Base-by-base conservation (phyloP, 1,140 invertebrate species). In the Uloborus diversus region DNA sequence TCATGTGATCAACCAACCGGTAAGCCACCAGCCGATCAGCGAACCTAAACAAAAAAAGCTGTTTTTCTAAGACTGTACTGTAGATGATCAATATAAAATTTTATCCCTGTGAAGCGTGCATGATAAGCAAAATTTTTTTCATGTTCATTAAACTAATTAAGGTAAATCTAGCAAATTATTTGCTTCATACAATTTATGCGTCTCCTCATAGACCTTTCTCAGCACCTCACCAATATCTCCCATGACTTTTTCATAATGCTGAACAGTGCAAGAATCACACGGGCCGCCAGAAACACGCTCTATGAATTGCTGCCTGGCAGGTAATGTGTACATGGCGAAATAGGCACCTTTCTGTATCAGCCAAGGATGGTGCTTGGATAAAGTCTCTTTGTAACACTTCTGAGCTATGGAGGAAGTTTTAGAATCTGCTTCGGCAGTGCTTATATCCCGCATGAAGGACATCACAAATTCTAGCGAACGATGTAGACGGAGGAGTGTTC, bases 391-490 rank as follows among this genome's bases (percentile, higher is more conserved):
- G 84, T 98, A 98, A 0, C 93, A 91, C 78, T 90, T 88, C 82
- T 93, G 91, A 85, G 94, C 95, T 32, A 91, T 90, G 17, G 86
- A 85, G 57, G 91, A 90, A 0, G 94, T 93, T 82, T 92, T 93
- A 9, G 92, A 91, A 13, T 87, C 82, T 66, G 93, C 90, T 4
- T 91, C 87, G 2, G 94, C 84, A 14, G 92, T 89, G 53, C 89
- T 87, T 1, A 97, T 84, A 83, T 91, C 89, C 79, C 90, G 89
- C 69, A 97, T 88, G 87, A 97, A 96, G 82, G 92, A 88, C 75
- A 91, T 90, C 80, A 97, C 93, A 88, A 97, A 98, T 87, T 96
- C 94, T 92, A 98, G 89, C 14, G 96, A 95, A 86, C 96, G 89
- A 86, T 98, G 96, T 32, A 98, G 89, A 84, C 96, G 88, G 3